These are phyloP conservation scores for Desmophyllum pertusum DNA, from an alignment of 92 coral and sea anemone species.

Conservation along the genomic window DNA sequence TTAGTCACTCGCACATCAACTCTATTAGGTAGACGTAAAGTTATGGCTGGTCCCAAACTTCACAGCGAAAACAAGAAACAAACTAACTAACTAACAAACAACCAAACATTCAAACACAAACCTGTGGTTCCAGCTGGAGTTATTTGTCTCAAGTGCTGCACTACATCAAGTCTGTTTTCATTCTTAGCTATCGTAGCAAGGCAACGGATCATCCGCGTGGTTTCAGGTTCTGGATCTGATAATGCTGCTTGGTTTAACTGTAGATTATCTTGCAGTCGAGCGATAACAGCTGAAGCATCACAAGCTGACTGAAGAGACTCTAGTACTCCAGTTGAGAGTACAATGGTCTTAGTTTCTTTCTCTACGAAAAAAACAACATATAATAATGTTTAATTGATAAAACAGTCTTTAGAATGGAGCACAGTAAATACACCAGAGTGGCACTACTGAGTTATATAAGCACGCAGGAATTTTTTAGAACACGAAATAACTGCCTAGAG, in stretches of 20 bases:
- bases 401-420: too few relatives aligned
- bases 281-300: background rate
- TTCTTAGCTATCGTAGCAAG: background rate
- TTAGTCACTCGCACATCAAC: too few relatives aligned
- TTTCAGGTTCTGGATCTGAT: background rate
- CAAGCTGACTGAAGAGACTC: background rate
- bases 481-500: too few relatives aligned
- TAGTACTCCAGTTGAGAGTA: background rate
- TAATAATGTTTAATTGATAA: too few relatives aligned
- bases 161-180: background rate
- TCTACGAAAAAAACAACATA: background rate
- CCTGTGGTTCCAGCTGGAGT: constrained; percentile 1
- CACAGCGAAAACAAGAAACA: background rate
- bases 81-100: too few relatives aligned
- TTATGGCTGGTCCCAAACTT: background rate
- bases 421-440: too few relatives aligned
- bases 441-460: too few relatives aligned
- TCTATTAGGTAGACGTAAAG: too few relatives aligned
- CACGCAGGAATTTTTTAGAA: too few relatives aligned
- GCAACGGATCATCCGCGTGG: background rate
- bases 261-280: background rate
- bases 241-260: background rate
- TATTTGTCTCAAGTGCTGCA: background rate
- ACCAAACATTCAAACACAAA: background rate
- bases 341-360: background rate